Base-by-base conservation (phyloP, 2,888 invertebrate species). In the Toxonevra muliebris region DNA sequence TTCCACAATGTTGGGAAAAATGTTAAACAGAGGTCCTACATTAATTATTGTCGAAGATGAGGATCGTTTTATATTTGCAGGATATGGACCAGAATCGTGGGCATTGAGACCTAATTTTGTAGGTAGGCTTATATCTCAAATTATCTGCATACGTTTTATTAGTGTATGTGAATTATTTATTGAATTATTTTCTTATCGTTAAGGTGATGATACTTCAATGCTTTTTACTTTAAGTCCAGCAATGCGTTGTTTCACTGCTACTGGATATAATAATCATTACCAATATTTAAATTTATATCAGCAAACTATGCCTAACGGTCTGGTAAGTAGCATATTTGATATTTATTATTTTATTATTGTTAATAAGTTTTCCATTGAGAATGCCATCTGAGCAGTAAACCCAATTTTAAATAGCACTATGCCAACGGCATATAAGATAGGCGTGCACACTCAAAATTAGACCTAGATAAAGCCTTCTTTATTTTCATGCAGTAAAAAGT, bases 211-310 rank as follows among this genome's bases (percentile, higher is more conserved):
- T 48, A 88, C 90, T 30, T 91, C 94, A 57, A 95, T 96, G 86
- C 86, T 98, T 42, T 97, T 96, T 85, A 91, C 93, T 0, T 86
- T 96, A 61, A 87, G 90, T 30, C 97, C 97, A 0, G 88, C 89
- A 66, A 92, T 95, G 89, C 86, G 92, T 45, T 87, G 93, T 2
- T 97, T 93, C 82, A 88, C 88, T 0, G 86, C 94, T 0, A 94
- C 95, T 0, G 91, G 90, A 0, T 95, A 92, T 84, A 97, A 97
- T 84, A 88, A 92, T 71, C 95, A 97, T 82, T 98, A 91, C 84
- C 95, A 95, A 86, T 98, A 98, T 84, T 88, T 98, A 72, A 97
- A 97, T 86, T 88, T 92, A 69, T 92, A 95, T 76, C 96, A 96
- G 74, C 93, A 96, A 86, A 97, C 96, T 0, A 88, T 98, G 88